Percentiles rank a stretch among this genome's conserved stretches.
Evolutionary conservation across 2,113 vertebrate species (phyloP).

Genomic region (Lophura nycthemera): DNA sequence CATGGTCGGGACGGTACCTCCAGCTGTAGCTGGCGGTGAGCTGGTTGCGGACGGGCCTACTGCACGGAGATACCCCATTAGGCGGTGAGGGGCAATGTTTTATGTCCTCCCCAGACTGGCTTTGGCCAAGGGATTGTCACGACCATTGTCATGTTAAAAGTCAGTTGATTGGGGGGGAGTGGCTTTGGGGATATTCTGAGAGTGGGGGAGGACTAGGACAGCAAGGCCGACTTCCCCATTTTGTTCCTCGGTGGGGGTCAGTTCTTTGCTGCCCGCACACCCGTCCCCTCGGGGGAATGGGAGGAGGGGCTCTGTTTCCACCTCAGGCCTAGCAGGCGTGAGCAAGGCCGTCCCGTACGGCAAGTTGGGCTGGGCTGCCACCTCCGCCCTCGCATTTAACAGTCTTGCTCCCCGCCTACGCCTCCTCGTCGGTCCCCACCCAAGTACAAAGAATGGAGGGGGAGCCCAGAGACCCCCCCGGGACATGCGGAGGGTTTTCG

Average conservation of each 20-base stretch:
- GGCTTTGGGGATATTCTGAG: background rate
- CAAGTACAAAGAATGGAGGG: background rate
- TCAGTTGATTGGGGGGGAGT: conserved; percentile 22
- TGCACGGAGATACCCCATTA: background rate
- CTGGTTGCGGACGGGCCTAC: background rate
- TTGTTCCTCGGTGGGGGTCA: background rate
- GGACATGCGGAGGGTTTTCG: background rate
- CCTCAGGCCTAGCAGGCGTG: background rate
- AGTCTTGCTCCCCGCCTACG: background rate
- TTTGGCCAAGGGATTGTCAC: background rate
- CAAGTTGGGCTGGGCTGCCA: background rate
- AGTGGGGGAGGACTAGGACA: background rate
- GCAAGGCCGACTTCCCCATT: accelerated
- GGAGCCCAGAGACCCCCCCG: background rate
- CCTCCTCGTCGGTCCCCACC: background rate
- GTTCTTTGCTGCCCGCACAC: background rate
- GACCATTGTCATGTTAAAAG: conserved; percentile 67
- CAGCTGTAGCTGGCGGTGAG: background rate
- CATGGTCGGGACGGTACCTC: background rate
- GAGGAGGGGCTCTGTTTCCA: background rate
- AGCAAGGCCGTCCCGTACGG: background rate
- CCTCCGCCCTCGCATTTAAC: background rate
- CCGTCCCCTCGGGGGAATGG: background rate
- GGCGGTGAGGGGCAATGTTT: background rate
- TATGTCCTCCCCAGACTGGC: conserved; percentile 23